These are phyloP conservation scores for Asarcornis scutulata DNA, from an alignment of 2,113 vertebrate species.

Conservation along the genomic window DNA sequence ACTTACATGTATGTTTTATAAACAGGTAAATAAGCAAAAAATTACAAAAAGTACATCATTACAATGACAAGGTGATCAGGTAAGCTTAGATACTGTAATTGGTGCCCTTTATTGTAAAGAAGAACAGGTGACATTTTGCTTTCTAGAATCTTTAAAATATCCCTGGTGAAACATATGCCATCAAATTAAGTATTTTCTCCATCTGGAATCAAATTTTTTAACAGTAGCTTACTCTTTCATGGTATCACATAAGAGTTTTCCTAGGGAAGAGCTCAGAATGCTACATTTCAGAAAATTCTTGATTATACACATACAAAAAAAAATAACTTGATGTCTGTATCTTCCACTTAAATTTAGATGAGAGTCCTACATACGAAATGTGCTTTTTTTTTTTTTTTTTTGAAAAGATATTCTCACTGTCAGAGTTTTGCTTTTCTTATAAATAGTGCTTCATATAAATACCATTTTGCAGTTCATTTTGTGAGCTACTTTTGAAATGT, in stretches of 20 bases:
- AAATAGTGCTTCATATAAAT: conserved; percentile 49
- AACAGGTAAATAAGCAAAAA: conserved; percentile 29
- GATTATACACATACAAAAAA: neutral
- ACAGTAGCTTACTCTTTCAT: neutral
- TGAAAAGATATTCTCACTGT: conserved; percentile 21
- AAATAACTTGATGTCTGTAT: conserved; percentile 42
- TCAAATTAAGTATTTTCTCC: neutral
- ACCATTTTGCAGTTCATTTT: conserved; percentile 56
- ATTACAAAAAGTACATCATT: neutral
- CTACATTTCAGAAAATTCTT: conserved; percentile 34
- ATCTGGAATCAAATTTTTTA: neutral
- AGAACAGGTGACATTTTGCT: neutral
- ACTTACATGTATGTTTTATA: neutral
- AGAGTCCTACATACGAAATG: conserved; percentile 51
- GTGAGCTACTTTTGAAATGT: conserved; percentile 55
- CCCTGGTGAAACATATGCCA: conserved; percentile 40
- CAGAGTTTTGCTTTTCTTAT: conserved; percentile 67
- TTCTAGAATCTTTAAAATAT: neutral
- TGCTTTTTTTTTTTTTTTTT: conserved; percentile 51
- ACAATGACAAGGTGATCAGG: neutral
- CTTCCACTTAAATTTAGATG: conserved; percentile 59
- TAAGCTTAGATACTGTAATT: neutral
- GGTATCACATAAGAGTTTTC: neutral
- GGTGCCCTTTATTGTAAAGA: neutral
- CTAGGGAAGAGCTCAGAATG: neutral